Evolutionary conservation across 2,113 vertebrate species (phyloP), one percentile per base, ranked within the genome.

Genomic region (Ageneiosus marmoratus): DNA sequence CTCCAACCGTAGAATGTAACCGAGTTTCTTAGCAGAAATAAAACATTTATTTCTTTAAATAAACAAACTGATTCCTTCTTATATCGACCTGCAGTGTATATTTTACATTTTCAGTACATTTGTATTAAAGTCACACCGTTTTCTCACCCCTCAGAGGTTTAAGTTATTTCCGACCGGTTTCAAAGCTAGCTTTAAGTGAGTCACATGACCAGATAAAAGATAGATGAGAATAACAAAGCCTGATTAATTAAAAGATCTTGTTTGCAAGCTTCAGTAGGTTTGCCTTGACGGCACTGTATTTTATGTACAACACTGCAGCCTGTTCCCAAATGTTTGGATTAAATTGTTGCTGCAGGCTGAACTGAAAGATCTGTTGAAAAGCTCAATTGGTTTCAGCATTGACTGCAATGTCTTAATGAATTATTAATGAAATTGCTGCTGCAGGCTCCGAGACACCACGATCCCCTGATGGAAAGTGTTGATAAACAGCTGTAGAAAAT

Each of bases 401-500:
- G 73, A 46, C 55, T 29, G 46, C 63, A 20, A 63, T 55, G 72
- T 65, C n/a, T 1, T 15, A 53, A 55, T 83, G 22, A 83, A 74
- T 60, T 63, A 63, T 63, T 82, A 50, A 79, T 60, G 58, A 63
- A 63, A 62, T 37, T 10, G 44, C 51, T 9, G 58, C 56, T 51
- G n/a, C 44, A n/a, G 44, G 56, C 58, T 34, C 15, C 0, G 7
- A 34, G 48, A 75, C 20, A 29, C 48, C 27, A 12, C 27, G 0
- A 53, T 22, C 48, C 29, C 29, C 5, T 22, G 29, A 74, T 4
- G n/a, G 15, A 74, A 12, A 9, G 48, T 53, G 73, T 75, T 4
- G 16, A 50, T 74, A 16, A 74, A 32, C 72, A 29, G 70, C 4
- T 51, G 0, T 4, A 29, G 9, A 29, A 51, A 74, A 74, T 51